phyloP scores from a whole-genome alignment of 1,140 invertebrate genomes.

The Drosophila baimaii region DNA sequence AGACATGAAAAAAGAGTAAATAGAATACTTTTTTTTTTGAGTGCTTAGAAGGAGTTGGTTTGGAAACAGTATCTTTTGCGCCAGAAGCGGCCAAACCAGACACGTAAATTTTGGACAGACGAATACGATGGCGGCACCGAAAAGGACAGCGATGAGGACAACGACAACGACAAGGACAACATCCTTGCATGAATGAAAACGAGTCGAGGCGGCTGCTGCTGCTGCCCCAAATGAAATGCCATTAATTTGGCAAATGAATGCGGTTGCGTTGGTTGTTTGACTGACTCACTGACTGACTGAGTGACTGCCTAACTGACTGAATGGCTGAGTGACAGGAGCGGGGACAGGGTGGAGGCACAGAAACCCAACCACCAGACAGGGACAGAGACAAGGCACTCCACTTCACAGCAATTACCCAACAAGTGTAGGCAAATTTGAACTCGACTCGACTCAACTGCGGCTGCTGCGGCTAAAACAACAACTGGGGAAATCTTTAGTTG shows the following conservation, averaged over 20 bases:
- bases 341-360: too few species aligned
- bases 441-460: conserved; percentile 34
- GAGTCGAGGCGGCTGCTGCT: conserved; percentile 25
- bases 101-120: conserved; percentile 72
- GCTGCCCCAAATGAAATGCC: conserved; percentile 77
- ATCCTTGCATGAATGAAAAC: conserved; percentile 78
- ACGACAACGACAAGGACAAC: conserved; percentile 56
- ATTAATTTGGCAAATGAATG: conserved; percentile 83
- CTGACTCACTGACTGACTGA: conserved; percentile 42
- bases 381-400: conserved; percentile 51
- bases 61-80: conserved; percentile 56
- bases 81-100: conserved; percentile 67
- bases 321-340: conserved; percentile 6
- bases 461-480: conserved; percentile 41
- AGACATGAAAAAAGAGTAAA: too few species aligned
- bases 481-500: conserved; percentile 48
- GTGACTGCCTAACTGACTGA: conserved; percentile 24
- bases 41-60: conserved; percentile 26
- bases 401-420: conserved; percentile 77
- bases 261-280: conserved; percentile 66
- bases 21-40: neutral
- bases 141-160: conserved; percentile 22
- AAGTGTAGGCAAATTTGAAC: conserved; percentile 75
- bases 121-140: conserved; percentile 37
- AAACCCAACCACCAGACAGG: conserved; percentile 16